phyloP scores from a whole-genome alignment of 1,140 invertebrate genomes.

The Drosophila grimshawi region DNA sequence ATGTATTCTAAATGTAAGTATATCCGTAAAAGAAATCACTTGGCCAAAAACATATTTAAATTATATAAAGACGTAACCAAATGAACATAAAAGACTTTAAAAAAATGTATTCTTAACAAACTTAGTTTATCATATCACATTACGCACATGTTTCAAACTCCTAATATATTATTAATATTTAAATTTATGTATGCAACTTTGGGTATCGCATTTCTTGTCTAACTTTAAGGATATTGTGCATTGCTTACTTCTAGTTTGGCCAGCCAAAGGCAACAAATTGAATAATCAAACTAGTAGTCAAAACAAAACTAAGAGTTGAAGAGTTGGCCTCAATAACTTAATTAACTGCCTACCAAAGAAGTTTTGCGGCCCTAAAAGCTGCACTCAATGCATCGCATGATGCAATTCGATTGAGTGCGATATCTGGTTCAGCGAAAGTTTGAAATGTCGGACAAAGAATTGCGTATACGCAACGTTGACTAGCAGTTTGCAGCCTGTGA shows the following conservation, averaged over 20 bases:
- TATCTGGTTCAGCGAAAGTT: constrained; percentile 32
- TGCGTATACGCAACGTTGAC: constrained; percentile 19
- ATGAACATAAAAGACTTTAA: too few relatives aligned
- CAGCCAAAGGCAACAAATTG: constrained; percentile 10
- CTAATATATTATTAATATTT: too few relatives aligned
- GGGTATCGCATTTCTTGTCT: background rate
- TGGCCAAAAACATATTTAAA: too few relatives aligned
- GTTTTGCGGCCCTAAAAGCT: constrained; percentile 24
- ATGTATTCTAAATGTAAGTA: too few relatives aligned
- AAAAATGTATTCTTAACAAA: too few relatives aligned
- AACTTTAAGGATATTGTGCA: background rate
- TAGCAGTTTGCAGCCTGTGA: constrained; percentile 28
- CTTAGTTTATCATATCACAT: too few relatives aligned
- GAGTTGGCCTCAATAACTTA: constrained; percentile 25
- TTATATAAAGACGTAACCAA: too few relatives aligned
- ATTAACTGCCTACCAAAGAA: constrained; percentile 35
- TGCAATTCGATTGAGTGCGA: constrained; percentile 61
- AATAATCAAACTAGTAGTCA: constrained; percentile 11
- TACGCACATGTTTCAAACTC: too few relatives aligned
- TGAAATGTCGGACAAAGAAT: constrained; percentile 15
- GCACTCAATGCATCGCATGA: constrained; percentile 23
- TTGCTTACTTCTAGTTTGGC: background rate
- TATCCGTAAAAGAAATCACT: too few relatives aligned
- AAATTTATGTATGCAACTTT: too few relatives aligned
- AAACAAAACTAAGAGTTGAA: constrained; percentile 9